Percentiles rank a stretch among this genome's conserved stretches.
phyloP scores from a whole-genome alignment of 2,888 invertebrate genomes.

The Mellilla xanthometata region DNA sequence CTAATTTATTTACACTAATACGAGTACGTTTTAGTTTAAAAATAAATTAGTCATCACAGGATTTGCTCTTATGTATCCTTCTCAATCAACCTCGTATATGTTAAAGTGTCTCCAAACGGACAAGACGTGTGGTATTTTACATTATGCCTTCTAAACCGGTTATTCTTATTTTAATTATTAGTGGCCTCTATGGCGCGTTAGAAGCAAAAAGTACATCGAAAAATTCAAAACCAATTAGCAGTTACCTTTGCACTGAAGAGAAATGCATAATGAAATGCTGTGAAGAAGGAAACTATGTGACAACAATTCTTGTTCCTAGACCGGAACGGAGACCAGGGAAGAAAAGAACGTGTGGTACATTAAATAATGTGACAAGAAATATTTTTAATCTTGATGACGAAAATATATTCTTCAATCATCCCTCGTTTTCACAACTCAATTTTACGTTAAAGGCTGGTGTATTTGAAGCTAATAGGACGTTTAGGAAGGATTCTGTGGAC shows the following conservation, averaged over 20 bases:
- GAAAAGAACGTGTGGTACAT: background rate
- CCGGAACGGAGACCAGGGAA: background rate
- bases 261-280: constrained; percentile 16
- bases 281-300: background rate
- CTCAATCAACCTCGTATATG: too few species aligned
- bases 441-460: constrained; percentile 3
- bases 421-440: constrained; percentile 1
- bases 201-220: background rate
- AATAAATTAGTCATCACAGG: too few species aligned
- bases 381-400: background rate
- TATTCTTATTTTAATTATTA: background rate
- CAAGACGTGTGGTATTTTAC: too few species aligned
- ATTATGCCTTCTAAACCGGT: too few species aligned
- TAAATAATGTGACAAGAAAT: background rate
- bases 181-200: background rate
- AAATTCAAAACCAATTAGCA: background rate
- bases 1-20: too few species aligned
- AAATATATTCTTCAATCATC: background rate
- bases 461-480: background rate
- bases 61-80: too few species aligned
- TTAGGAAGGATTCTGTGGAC: background rate
- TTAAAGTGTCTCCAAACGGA: too few species aligned
- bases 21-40: too few species aligned
- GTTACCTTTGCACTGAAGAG: background rate
- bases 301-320: background rate